Conservation (phyloP, 2,888 invertebrate species). For the Peribatodes rhomboidaria region DNA sequence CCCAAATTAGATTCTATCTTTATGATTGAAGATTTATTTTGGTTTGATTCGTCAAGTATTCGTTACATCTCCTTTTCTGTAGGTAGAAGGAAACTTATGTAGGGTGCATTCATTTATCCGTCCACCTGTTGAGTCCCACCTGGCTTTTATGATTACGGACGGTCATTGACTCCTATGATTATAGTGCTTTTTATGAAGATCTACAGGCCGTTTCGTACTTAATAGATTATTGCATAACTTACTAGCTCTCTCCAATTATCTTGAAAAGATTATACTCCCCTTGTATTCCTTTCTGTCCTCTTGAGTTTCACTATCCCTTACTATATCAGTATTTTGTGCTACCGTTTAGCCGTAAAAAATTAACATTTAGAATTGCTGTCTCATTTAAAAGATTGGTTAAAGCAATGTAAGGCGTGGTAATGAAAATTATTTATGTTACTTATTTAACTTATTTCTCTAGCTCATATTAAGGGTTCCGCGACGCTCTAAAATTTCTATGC, state of each 20-base stretch:
- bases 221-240: neutral
- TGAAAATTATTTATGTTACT: too few species aligned
- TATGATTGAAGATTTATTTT: neutral
- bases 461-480: too few species aligned
- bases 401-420: too few species aligned
- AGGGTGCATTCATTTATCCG: conserved; percentile 10
- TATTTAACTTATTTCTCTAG: too few species aligned
- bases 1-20: neutral
- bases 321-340: too few species aligned
- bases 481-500: too few species aligned
- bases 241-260: neutral
- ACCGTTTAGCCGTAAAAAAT: too few species aligned
- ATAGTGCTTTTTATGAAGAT: neutral
- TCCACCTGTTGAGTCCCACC: conserved; percentile 28
- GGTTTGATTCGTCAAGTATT: conserved; percentile 1
- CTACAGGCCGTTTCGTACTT: neutral
- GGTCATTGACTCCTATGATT: conserved; percentile 3
- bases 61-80: neutral
- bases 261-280: too few species aligned
- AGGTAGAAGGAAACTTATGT: neutral
- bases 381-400: too few species aligned
- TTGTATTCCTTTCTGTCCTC: too few species aligned
- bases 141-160: conserved; percentile 6
- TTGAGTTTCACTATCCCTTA: too few species aligned
- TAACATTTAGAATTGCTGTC: too few species aligned